Evolutionary conservation across 1,140 invertebrate species (phyloP), one percentile per base, ranked within the genome.

Genomic region (Thereuonema tuberculata): DNA sequence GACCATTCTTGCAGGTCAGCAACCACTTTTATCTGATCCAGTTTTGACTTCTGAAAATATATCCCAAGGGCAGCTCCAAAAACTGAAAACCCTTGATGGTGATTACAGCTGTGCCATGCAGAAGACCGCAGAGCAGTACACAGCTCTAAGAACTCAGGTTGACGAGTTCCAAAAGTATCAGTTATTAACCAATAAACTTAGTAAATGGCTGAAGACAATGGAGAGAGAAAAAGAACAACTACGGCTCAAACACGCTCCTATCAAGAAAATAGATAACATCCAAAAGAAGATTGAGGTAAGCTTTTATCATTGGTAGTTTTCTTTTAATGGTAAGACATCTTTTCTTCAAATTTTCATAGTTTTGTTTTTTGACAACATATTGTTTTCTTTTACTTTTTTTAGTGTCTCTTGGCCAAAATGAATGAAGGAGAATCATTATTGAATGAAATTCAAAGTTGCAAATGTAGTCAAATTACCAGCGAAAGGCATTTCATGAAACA

Each of bases 211-310:
- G 43, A 84, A 85, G 62, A 81, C 84, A 46, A 80, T 87, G 49
- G 89, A 93, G 68, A 78, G 81, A 24, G 86, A 89, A 63, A 81
- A 87, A 47, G 81, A 92, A 15, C 85, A 89, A 63, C 72, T 93
- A 3, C 76, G 85, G 63, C 89, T 89, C 64, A 83, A 92, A 14
- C 84, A 89, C 60, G 65, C 77, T 83, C 47, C 75, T 90, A 62
- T 80, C 85, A 60, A 60, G 27, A 60, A 54, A 47, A 17, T 60
- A 1, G 59, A 54, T 12, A 85, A 84, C 67, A 78, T 86, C 15
- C 72, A 87, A 25, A 72, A 77, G 24, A 80, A 81, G 63, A 83
- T 90, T 31, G 59, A 72, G 63, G 69, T 72, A 61, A 62, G 55
- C 63, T 20, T 46, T 26, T 25, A 54, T 56, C 21, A n/a, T 43